A percentile compares a stretch with the other conserved stretches of the same genome.
Evolutionary conservation across 2,797 vertebrate species (phyloP).

Genomic region (Melanotaenia nigrans): DNA sequence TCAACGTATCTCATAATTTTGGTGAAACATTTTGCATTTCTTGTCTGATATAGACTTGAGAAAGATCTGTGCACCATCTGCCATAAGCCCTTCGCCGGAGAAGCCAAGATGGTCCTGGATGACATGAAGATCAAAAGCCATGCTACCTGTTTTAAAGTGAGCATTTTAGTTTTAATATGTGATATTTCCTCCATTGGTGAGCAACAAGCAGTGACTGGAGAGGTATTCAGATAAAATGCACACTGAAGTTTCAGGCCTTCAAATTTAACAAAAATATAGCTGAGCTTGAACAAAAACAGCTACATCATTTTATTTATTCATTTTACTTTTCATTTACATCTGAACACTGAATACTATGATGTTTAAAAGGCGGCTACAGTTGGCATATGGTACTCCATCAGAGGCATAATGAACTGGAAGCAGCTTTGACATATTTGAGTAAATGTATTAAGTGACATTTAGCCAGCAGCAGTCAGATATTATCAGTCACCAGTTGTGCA

Average conservation of each 20-base stretch:
- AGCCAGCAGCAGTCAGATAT: not conserved
- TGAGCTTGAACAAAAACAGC: not conserved
- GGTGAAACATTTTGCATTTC: not conserved
- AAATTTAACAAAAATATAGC: not conserved
- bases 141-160: slow-evolving; percentile 95
- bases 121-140: slow-evolving; percentile 94
- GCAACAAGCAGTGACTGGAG: not conserved
- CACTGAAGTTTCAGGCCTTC: not conserved
- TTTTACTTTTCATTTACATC: not conserved
- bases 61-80: slow-evolving; percentile 93
- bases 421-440: not conserved
- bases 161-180: slow-evolving; percentile 3
- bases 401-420: not conserved
- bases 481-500: not conserved
- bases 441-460: not conserved
- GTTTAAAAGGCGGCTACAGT: not conserved
- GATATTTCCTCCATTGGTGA: not conserved
- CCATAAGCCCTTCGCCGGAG: slow-evolving; percentile 87
- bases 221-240: not conserved
- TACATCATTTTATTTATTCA: not conserved
- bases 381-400: not conserved
- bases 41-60: slow-evolving; percentile 80
- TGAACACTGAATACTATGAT: not conserved
- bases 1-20: not conserved
- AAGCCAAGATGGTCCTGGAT: slow-evolving; percentile 94